Evolutionary conservation across 2,113 vertebrate genomes (phyloP).

Genomic region (Microtus oregoni): DNA sequence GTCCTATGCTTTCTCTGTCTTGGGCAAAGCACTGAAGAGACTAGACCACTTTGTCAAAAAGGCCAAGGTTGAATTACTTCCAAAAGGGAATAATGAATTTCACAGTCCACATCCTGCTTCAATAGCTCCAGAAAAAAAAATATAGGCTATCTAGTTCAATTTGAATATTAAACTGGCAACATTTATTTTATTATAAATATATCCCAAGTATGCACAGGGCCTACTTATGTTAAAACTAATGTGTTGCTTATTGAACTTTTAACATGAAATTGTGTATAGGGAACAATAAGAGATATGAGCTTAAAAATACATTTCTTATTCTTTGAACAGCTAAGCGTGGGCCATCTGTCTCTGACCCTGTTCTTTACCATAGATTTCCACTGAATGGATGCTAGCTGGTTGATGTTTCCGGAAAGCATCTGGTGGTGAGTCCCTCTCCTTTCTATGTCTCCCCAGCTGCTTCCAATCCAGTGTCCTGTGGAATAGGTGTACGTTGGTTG

Average conservation of each 20-base stretch:
- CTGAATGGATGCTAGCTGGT: neutral
- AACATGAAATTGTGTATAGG: neutral
- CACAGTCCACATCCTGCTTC: neutral
- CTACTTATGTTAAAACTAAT: slow-evolving; percentile 3
- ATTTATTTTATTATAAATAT: slow-evolving; percentile 29
- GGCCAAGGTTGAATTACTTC: slow-evolving; percentile 37
- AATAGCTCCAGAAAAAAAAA: neutral
- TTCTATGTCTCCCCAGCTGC: neutral
- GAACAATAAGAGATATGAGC: neutral
- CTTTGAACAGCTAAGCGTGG: neutral
- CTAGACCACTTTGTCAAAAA: slow-evolving; percentile 37
- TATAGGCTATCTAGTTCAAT: neutral
- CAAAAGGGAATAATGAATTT: neutral
- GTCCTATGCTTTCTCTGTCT: neutral
- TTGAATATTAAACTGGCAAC: neutral
- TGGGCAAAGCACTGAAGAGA: neutral
- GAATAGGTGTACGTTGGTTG: neutral
- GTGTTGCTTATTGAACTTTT: slow-evolving; percentile 22
- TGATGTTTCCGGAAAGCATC: neutral
- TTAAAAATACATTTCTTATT: neutral
- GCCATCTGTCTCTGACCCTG: neutral
- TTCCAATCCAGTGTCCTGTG: neutral
- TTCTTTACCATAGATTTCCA: neutral
- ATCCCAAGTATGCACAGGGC: neutral
- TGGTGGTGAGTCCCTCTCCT: neutral